Evolutionary conservation across 2,888 invertebrate species (phyloP).

Genomic region (Cinara cedri): DNA sequence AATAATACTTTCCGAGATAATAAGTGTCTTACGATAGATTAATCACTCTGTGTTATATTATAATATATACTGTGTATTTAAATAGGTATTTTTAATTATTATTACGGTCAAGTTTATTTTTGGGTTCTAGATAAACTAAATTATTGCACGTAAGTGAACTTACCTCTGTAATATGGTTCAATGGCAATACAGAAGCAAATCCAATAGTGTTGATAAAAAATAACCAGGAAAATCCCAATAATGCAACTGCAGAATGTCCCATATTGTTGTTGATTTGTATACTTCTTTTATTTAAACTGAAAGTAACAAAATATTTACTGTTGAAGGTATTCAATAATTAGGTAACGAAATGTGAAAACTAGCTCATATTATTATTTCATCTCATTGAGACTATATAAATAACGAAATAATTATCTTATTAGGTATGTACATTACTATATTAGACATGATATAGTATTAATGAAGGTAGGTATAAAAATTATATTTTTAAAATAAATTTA

Average conservation of each 20-base stretch:
- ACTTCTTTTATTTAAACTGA: constrained; percentile 28
- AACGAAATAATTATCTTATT: no score
- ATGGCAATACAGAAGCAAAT: constrained; percentile 37
- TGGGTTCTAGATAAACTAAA: no score
- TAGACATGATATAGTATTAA: no score
- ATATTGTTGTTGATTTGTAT: constrained; percentile 15
- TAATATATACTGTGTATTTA: not conserved
- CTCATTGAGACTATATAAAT: not conserved
- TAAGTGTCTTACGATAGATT: no score
- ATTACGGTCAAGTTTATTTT: no score
- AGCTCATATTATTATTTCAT: not conserved
- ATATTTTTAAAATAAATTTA: no score
- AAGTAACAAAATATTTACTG: constrained; percentile 4
- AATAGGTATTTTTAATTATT: not conserved
- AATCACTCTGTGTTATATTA: no score
- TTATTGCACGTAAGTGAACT: constrained; percentile 1
- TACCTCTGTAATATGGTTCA: constrained; percentile 47
- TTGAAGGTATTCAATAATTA: no score
- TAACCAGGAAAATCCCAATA: constrained; percentile 50
- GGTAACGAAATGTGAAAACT: constrained; percentile 10
- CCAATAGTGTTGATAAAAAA: constrained; percentile 23
- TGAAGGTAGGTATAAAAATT: no score
- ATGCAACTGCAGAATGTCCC: constrained; percentile 10
- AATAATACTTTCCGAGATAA: no score
- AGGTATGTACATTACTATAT: no score